Conservation (phyloP, 1,140 invertebrate species). For the Drosophila kikkawai region DNA sequence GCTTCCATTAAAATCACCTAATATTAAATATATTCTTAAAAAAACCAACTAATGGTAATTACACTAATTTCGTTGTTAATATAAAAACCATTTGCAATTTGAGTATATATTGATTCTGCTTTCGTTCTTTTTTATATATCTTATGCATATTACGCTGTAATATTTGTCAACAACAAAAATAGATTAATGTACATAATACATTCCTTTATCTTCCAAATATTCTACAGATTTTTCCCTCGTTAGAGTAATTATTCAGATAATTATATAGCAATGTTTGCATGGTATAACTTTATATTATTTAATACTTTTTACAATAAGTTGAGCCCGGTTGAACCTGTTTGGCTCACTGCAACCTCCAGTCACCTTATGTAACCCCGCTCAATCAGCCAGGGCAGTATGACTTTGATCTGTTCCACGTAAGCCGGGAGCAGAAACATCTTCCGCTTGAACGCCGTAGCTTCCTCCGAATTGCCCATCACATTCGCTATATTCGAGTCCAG, state of each 20-base stretch:
- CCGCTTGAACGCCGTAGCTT: constrained; percentile 63
- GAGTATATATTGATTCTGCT: neutral
- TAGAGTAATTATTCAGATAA: neutral
- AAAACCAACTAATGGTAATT: neutral
- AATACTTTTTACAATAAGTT: neutral
- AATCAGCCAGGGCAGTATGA: constrained; percentile 75
- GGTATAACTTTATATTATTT: neutral
- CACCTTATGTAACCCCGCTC: constrained; percentile 57
- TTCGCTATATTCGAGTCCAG: constrained; percentile 63
- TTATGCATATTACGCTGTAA: neutral
- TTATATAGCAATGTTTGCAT: neutral
- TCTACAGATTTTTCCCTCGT: neutral
- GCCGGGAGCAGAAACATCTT: constrained; percentile 61
- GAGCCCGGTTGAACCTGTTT: neutral
- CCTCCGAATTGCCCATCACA: constrained; percentile 64
- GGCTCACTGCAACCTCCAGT: neutral
- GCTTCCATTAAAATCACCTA: neutral
- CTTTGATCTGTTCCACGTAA: constrained; percentile 67
- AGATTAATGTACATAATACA: neutral
- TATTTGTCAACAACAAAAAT: neutral
- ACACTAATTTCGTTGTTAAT: neutral
- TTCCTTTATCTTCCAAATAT: neutral
- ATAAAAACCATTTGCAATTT: neutral
- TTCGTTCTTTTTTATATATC: neutral
- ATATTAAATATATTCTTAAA: neutral